phyloP scores from a whole-genome alignment of 2,113 vertebrate species.

The Platycercus adscitus region DNA sequence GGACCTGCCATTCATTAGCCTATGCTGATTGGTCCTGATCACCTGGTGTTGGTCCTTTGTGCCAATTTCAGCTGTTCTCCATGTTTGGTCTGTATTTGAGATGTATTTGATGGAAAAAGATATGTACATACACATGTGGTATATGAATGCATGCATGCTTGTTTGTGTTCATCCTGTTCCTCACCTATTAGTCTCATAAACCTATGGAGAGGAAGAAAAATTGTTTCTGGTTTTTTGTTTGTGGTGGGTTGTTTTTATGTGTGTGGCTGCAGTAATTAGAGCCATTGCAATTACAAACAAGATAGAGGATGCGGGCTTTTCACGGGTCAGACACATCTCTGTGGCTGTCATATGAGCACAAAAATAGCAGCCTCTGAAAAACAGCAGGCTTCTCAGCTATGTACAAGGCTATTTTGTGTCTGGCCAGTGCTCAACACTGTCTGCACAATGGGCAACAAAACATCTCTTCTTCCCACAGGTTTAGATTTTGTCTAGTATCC shows the following conservation, averaged over 20 bases:
- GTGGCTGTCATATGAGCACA: background rate
- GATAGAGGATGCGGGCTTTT: background rate
- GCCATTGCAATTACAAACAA: background rate
- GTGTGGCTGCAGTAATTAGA: background rate
- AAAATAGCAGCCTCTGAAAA: background rate
- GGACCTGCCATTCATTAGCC: background rate
- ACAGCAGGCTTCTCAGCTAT: background rate
- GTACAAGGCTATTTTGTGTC: background rate
- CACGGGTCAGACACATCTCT: background rate
- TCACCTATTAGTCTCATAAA: background rate
- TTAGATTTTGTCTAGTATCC: background rate
- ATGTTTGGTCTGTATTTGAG: background rate
- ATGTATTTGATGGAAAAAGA: background rate
- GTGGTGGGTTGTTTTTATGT: background rate
- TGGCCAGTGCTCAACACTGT: background rate
- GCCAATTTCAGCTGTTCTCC: background rate
- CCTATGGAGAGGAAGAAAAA: background rate
- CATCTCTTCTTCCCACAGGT: background rate
- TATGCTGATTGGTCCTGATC: background rate
- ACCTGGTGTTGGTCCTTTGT: background rate
- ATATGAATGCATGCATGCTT: background rate
- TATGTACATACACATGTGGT: rapidly evolving
- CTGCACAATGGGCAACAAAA: background rate
- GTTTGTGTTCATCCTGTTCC: background rate
- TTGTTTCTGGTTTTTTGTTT: background rate